Evolutionary conservation across 2,113 vertebrate species (phyloP).

Genomic region (Megaceryle torquata): DNA sequence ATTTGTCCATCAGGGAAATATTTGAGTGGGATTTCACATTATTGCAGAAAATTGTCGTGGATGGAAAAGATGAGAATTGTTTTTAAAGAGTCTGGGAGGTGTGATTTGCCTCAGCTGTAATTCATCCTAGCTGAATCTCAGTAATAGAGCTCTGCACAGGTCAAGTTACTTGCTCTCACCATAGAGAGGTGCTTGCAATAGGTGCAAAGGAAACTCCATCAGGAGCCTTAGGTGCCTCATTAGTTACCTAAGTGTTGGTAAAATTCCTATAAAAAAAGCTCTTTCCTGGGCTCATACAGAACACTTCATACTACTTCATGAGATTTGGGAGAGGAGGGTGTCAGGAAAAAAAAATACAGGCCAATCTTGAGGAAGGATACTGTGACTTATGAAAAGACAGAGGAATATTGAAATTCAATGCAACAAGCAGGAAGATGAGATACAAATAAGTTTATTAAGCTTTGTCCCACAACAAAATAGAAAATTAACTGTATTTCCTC

Average conservation of each 20-base stretch:
- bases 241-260: not conserved
- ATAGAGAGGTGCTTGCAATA: not conserved
- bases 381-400: not conserved
- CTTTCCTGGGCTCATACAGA: not conserved
- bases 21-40: not conserved
- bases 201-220: not conserved
- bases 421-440: not conserved
- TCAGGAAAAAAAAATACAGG: not conserved
- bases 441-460: not conserved
- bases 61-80: not conserved
- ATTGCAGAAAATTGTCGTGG: not conserved
- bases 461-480: not conserved
- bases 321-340: not conserved
- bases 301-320: not conserved
- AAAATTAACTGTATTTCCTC: not conserved
- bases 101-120: not conserved
- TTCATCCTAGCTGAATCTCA: not conserved
- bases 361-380: not conserved
- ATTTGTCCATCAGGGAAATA: not conserved
- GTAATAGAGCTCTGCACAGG: not conserved
- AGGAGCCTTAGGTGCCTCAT: not conserved
- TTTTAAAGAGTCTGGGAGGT: not conserved
- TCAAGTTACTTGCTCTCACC: not conserved
- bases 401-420: not conserved
- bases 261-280: not conserved